phyloP scores from a whole-genome alignment of 2,888 invertebrate species.

The Strigamia transsilvanica region DNA sequence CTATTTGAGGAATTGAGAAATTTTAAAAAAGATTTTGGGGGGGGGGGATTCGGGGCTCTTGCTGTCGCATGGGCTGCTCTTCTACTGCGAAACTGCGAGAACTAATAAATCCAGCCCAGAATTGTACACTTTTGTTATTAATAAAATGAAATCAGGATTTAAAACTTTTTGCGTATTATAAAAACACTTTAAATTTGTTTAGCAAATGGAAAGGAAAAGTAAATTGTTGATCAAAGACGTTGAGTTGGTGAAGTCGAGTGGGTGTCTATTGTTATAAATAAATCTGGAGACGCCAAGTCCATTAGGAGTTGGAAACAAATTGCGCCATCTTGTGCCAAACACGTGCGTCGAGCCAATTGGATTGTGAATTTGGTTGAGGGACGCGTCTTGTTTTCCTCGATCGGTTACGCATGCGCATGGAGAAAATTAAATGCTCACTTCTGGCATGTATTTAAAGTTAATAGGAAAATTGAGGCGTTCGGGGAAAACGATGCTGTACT shows the following conservation, averaged over 20 bases:
- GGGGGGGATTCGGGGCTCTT: too few relatives aligned
- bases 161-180: too few relatives aligned
- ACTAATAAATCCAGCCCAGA: too few relatives aligned
- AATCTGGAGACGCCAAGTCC: slow-evolving; percentile 26
- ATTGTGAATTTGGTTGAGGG: slow-evolving; percentile 11
- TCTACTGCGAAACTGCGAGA: too few relatives aligned
- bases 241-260: slow-evolving; percentile 2
- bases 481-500: slow-evolving; percentile 16
- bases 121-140: too few relatives aligned
- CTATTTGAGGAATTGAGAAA: too few relatives aligned
- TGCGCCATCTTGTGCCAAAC: slow-evolving; percentile 41
- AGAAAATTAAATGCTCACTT: slow-evolving; percentile 40
- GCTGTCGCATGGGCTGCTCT: too few relatives aligned
- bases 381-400: slow-evolving; percentile 22
- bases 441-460: slow-evolving; percentile 33
- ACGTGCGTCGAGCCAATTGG: slow-evolving; percentile 37
- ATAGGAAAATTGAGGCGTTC: slow-evolving; percentile 42
- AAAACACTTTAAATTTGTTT: not conserved
- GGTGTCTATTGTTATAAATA: slow-evolving; percentile 40
- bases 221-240: not conserved
- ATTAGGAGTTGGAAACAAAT: slow-evolving; percentile 33
- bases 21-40: too few relatives aligned
- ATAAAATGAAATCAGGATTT: too few relatives aligned
- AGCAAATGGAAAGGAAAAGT: not conserved
- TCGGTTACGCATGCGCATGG: slow-evolving; percentile 20